Percentiles rank a stretch among this genome's conserved stretches.
These are phyloP conservation scores for Pristionchus mayeri DNA, from an alignment of 2,888 invertebrate genomes.

Conservation along the genomic window DNA sequence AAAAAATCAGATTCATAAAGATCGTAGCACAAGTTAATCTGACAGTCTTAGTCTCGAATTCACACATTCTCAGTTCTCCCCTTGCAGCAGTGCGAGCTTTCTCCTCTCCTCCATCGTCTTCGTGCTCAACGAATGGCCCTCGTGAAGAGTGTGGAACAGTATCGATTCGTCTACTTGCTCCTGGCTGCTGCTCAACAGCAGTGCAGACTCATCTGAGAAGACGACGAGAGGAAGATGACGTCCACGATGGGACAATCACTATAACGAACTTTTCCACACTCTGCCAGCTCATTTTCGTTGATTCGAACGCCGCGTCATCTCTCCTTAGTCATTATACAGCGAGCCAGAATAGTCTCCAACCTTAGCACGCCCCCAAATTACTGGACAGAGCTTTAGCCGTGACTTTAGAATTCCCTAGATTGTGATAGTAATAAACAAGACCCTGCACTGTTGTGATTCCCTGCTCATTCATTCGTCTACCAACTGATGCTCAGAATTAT, in stretches of 20 bases:
- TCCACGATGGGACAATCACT: background rate
- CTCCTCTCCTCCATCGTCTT: background rate
- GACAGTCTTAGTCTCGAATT: background rate
- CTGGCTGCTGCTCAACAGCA: constrained; percentile 24
- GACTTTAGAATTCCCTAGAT: background rate
- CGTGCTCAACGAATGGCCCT: constrained; percentile 43
- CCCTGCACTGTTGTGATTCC: background rate
- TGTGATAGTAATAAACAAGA: background rate
- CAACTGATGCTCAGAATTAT: background rate
- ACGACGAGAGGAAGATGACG: background rate
- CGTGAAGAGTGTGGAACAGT: constrained; percentile 35
- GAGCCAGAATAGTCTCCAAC: background rate
- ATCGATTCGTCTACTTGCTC: constrained; percentile 9
- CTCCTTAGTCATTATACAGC: no score
- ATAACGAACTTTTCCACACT: background rate
- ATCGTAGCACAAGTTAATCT: no score
- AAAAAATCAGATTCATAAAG: no score
- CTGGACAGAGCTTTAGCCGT: constrained; percentile 14
- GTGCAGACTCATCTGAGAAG: constrained; percentile 37
- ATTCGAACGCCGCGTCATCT: no score
- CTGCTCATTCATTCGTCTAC: background rate
- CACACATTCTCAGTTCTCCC: background rate
- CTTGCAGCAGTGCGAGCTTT: constrained; percentile 33
- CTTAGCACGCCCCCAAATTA: background rate
- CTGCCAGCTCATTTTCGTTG: no score